Evolutionary conservation across 1,140 invertebrate genomes (phyloP).

Genomic region (Cyclina sinensis): DNA sequence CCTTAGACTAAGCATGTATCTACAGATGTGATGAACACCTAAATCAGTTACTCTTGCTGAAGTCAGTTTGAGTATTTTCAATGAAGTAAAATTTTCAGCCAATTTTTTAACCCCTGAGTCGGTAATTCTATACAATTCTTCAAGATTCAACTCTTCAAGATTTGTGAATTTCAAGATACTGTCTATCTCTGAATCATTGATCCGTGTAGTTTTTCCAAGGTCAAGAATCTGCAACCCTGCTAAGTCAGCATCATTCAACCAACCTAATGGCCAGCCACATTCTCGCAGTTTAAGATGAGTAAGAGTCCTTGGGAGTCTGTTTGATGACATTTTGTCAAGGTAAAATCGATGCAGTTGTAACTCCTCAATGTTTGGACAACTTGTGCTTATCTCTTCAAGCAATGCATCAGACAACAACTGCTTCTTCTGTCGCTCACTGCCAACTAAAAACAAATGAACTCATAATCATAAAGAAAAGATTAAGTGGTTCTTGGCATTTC

Average conservation of each 20-base stretch:
- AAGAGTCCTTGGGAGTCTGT: conserved; percentile 36
- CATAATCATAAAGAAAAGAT: too few relatives aligned
- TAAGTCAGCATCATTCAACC: conserved; percentile 42
- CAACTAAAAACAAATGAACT: too few relatives aligned
- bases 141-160: conserved; percentile 56
- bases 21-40: conserved; percentile 54
- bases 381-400: conserved; percentile 52
- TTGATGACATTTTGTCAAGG: conserved; percentile 18
- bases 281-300: conserved; percentile 1
- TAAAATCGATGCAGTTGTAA: conserved; percentile 33
- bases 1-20: conserved; percentile 34
- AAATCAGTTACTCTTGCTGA: conserved; percentile 31
- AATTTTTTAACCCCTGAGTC: conserved; percentile 21
- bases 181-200: conserved; percentile 29
- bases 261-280: conserved; percentile 56
- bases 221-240: conserved; percentile 34
- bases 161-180: conserved; percentile 28
- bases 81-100: conserved; percentile 43
- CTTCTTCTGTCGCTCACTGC: conserved; percentile 42
- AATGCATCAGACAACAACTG: conserved; percentile 49
- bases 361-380: conserved; percentile 56
- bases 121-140: conserved; percentile 49
- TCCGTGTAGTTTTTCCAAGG: conserved; percentile 2
- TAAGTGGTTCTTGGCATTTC: too few relatives aligned
- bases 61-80: conserved; percentile 20